Percentiles rank a stretch among this genome's conserved stretches.
Evolutionary conservation across 1,140 invertebrate genomes (phyloP).

Genomic region (Bursaphelenchus mucronatus): DNA sequence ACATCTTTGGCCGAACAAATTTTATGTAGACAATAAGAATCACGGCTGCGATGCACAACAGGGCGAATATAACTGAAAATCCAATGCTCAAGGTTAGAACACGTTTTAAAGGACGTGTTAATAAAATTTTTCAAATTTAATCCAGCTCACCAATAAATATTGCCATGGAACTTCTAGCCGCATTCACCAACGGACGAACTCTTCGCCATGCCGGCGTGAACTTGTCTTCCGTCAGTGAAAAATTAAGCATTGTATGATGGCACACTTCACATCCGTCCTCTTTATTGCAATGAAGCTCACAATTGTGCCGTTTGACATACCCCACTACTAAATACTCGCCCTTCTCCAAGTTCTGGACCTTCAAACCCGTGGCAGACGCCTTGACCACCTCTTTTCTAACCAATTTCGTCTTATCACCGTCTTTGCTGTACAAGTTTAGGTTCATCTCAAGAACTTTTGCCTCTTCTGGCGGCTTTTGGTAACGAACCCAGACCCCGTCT

Average conservation of each 20-base stretch:
- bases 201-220: slow-evolving; percentile 31
- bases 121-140: too few relatives aligned
- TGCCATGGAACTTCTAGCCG: slow-evolving; percentile 12
- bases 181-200: slow-evolving; percentile 14
- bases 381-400: slow-evolving; percentile 22
- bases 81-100: slow-evolving; percentile 4
- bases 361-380: slow-evolving; percentile 21
- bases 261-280: slow-evolving; percentile 3
- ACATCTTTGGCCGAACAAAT: slow-evolving; percentile 18
- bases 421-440: slow-evolving; percentile 6
- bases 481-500: slow-evolving; percentile 38
- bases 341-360: slow-evolving; percentile 27
- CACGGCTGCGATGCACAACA: slow-evolving; percentile 21
- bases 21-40: slow-evolving; percentile 25
- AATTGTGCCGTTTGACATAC: slow-evolving; percentile 44
- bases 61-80: slow-evolving; percentile 25
- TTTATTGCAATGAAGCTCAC: slow-evolving; percentile 33
- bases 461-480: slow-evolving; percentile 7
- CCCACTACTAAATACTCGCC: slow-evolving; percentile 39
- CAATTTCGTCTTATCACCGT: background rate
- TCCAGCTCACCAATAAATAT: slow-evolving; percentile 18
- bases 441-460: background rate
- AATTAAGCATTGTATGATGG: slow-evolving; percentile 44
- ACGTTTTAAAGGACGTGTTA: too few relatives aligned
- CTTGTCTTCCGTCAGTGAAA: slow-evolving; percentile 35